Evolutionary conservation across 2,113 vertebrate genomes (phyloP).

Genomic region (Grammomys surdaster): DNA sequence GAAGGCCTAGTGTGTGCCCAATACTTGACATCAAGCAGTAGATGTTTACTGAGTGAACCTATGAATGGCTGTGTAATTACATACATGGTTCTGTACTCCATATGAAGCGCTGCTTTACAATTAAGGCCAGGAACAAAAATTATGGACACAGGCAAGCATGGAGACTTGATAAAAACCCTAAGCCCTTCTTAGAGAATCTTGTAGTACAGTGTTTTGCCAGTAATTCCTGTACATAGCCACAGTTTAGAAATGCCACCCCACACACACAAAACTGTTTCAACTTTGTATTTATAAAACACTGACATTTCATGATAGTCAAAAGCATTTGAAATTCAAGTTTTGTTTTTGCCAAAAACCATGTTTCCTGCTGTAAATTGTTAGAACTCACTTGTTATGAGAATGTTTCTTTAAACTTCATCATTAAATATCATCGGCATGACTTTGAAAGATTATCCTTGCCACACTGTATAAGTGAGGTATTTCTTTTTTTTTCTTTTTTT

Average conservation of each 20-base stretch:
- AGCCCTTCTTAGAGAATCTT: neutral
- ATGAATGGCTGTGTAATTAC: neutral
- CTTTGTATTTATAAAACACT: conserved; percentile 34
- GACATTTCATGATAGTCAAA: conserved; percentile 45
- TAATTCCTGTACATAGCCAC: neutral
- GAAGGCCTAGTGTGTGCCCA: conserved; percentile 6
- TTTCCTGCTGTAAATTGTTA: conserved; percentile 55
- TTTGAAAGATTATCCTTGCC: conserved; percentile 66
- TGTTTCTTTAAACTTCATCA: conserved; percentile 64
- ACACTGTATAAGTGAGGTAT: fast-evolving
- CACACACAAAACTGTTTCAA: neutral
- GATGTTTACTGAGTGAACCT: neutral
- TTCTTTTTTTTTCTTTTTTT: no score
- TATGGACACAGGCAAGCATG: neutral
- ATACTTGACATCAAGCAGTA: neutral
- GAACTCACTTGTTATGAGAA: conserved; percentile 15
- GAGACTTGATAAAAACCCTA: conserved; percentile 10
- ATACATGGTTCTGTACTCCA: neutral
- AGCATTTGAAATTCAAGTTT: conserved; percentile 64
- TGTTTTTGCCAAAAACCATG: conserved; percentile 47
- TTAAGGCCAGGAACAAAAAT: conserved; percentile 22
- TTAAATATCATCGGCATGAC: conserved; percentile 51
- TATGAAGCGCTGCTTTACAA: conserved; percentile 37
- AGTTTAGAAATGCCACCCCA: conserved; percentile 12
- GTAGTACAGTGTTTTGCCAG: neutral